Evolutionary conservation across 1,140 invertebrate species (phyloP).

Genomic region (Drosophila bifasciata): DNA sequence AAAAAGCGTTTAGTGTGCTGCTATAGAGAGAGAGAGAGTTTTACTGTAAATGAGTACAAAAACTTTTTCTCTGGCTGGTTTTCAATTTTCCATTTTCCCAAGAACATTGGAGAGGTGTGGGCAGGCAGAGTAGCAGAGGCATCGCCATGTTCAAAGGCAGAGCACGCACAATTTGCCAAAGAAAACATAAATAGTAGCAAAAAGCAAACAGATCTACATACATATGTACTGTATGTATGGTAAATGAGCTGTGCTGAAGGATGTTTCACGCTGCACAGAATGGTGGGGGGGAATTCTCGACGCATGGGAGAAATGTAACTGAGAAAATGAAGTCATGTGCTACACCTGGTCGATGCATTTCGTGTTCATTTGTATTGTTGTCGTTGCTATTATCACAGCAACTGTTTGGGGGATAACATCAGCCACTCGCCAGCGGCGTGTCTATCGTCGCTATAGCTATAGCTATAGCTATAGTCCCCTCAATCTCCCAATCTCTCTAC

Average conservation of each 20-base stretch:
- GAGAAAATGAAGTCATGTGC: constrained; percentile 81
- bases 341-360: constrained; percentile 76
- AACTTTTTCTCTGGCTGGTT: constrained; percentile 40
- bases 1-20: constrained; percentile 24
- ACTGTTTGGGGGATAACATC: constrained; percentile 66
- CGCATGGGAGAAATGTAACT: constrained; percentile 64
- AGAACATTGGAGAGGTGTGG: too few species aligned
- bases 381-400: constrained; percentile 65
- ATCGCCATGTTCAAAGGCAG: constrained; percentile 5
- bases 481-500: constrained; percentile 9
- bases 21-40: not conserved
- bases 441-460: constrained; percentile 72
- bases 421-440: constrained; percentile 49
- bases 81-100: constrained; percentile 25
- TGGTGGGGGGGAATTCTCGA: constrained; percentile 4
- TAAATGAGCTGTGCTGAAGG: constrained; percentile 30
- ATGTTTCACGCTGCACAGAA: not conserved
- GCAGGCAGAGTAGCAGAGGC: constrained; percentile 1
- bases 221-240: too few species aligned
- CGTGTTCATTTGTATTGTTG: constrained; percentile 81
- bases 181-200: constrained; percentile 78
- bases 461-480: constrained; percentile 44
- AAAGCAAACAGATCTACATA: constrained; percentile 59
- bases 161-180: constrained; percentile 78
- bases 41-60: constrained; percentile 62